These are phyloP conservation scores for Ammodytes dubius DNA, from an alignment of 2,113 vertebrate genomes.

Conservation along the genomic window DNA sequence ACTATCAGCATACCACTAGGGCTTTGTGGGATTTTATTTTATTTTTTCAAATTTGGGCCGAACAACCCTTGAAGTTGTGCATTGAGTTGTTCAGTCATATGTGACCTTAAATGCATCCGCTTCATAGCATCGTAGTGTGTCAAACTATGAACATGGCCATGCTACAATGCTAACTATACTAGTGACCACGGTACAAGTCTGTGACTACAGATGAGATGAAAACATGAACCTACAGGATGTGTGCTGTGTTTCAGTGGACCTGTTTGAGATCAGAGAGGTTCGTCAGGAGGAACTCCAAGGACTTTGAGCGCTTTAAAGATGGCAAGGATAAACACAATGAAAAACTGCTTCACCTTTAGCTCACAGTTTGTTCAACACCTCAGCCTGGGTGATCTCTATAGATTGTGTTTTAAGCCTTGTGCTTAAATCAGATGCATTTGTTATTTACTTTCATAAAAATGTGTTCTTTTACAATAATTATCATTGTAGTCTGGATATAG, in stretches of 20 bases:
- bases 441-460: not conserved
- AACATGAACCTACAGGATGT: accelerated
- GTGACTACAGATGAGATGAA: not conserved
- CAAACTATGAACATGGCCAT: no score
- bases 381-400: conserved; percentile 88
- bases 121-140: no score
- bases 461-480: no score
- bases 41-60: not conserved
- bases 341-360: conserved; percentile 94
- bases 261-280: conserved; percentile 95
- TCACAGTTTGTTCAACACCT: conserved; percentile 94
- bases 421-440: not conserved
- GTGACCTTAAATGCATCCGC: no score
- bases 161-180: no score
- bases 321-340: conserved; percentile 87
- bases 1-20: not conserved
- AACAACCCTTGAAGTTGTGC: not conserved
- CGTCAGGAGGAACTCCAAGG: conserved; percentile 94
- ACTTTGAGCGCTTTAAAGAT: conserved; percentile 94
- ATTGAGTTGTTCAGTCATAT: no score
- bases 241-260: conserved; percentile 90
- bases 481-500: not conserved
- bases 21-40: not conserved
- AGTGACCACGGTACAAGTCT: no score
- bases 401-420: not conserved